Conservation (phyloP, 2,888 invertebrate genomes). For the Drosophila dives region DNA sequence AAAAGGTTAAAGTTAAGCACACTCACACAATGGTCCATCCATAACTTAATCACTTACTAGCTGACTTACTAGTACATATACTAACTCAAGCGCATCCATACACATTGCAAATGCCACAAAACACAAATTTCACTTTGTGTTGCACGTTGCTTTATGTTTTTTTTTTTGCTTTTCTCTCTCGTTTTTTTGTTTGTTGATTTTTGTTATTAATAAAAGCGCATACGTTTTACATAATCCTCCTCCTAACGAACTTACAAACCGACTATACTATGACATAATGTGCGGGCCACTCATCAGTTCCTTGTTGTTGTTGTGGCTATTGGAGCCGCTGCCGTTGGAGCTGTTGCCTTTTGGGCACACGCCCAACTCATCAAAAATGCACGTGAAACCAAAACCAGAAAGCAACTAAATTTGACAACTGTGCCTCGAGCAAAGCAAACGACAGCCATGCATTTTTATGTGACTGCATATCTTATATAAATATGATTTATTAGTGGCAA, state of each 20-base stretch:
- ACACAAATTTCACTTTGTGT: constrained; percentile 67
- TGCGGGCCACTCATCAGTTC: constrained; percentile 66
- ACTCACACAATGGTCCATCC: constrained; percentile 29
- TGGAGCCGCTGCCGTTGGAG: constrained; percentile 2
- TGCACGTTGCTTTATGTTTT: constrained; percentile 40
- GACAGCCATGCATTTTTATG: neutral
- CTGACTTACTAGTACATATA: constrained; percentile 32
- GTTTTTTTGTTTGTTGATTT: constrained; percentile 63
- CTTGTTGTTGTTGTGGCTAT: constrained; percentile 63
- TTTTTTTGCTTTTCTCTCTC: constrained; percentile 1
- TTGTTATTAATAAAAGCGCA: constrained; percentile 75
- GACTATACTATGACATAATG: constrained; percentile 65
- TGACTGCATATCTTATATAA: constrained; percentile 1
- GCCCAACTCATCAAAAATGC: constrained; percentile 53
- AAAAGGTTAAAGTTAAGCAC: constrained; percentile 66
- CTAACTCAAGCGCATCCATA: constrained; percentile 50
- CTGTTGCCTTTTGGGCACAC: constrained; percentile 40
- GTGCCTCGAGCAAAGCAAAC: constrained; percentile 20
- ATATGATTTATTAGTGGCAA: constrained; percentile 7
- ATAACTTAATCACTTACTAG: constrained; percentile 3
- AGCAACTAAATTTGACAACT: neutral
- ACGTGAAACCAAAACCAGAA: constrained; percentile 48
- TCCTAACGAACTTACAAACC: constrained; percentile 33
- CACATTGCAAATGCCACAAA: constrained; percentile 43
- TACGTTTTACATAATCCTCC: constrained; percentile 72